Evolutionary conservation across 1,140 invertebrate species (phyloP), one percentile per base, ranked within the genome.

Genomic region (Agrilus planipennis): DNA sequence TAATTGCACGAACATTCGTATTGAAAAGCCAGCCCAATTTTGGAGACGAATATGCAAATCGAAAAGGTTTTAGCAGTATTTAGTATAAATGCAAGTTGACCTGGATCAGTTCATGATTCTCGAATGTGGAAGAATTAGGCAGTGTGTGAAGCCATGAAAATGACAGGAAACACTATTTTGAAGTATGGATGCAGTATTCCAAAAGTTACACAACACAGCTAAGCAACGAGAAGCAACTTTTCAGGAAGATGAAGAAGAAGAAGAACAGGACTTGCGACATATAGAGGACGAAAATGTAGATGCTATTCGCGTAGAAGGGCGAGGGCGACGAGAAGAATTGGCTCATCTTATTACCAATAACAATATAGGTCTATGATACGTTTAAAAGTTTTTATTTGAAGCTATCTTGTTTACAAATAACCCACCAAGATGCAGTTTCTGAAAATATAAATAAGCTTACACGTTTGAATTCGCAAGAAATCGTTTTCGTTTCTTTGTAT

Each of bases 1-100:
- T 17, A 17, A 38, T 3, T 38, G 36, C 21, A 38, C 21, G 6
- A 20, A 27, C 18, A 19, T 38, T 22, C 19, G 18, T 7, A 38
- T 28, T 15, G 10, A 38, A 19, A 25, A 25, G 15, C 36, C 21
- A 15, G 15, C 12, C 29, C 9, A 6, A n/a, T 10, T 31, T 31
- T 31, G 15, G 5, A 5, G 29, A 31, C 15, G 29, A 31, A 12
- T 31, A 31, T 31, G 12, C 15, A 14, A 31, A 31, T 31, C 29
- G 12, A 4, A 31, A 31, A 31, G 29, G 15, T 10, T 31, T 14
- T 16, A 12, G 7, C 15, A 31, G 29, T 15, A 38, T 27, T 28
- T 5, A 31, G 29, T 31, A 31, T 31, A 14, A 16, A 31, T 12
- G 29, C 29, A 31, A 4, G 12, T 5, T 31, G 29, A 15, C 29